Base-by-base conservation (phyloP, 1,140 invertebrate species). In the Chionoecetes opilio region DNA sequence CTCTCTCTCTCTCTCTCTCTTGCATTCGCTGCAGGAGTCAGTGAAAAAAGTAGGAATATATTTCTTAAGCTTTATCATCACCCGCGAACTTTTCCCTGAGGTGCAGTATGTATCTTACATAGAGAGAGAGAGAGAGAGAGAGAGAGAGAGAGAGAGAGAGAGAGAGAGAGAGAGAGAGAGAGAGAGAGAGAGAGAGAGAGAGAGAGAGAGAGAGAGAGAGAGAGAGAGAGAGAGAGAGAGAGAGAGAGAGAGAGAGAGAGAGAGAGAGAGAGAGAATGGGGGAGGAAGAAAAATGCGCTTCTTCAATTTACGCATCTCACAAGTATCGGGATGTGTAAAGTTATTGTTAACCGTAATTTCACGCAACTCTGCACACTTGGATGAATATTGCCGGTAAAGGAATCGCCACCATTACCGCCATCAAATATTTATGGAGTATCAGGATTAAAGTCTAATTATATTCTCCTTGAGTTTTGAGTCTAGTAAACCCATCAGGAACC, bases 261-360 rank as follows among this genome's bases (percentile, higher is more conserved):
- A 87, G 85, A 87, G 32, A 38, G n/a, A 87, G 21, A 87, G 32
- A 26, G n/a, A 31, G 26, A 17, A 34, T 35, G 31, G 63, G 21
- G 63, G 63, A 21, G 21, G 21, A 26, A 21, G 63, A 75, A 75
- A 75, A 75, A 75, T 75, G 37, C 11, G 37, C 87, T 89, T 89
- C 35, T 26, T 17, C 88, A 90, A 32, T 90, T 90, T 46, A 90
- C 26, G 88, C 17, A 11, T 90, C 38, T 21, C 21, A 3, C 26
- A 3, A 31, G 35, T 34, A 75, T 91, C 31, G 63, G 89, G 31
- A 75, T 75, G 29, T 3, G 31, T 82, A 38, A 26, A 53, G 37
- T 34, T 34, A 82, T 92, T 53, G 82, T 34, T 29, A n/a, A 35
- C 82, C 92, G 84, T 93, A 93, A 93, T 93, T 93, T 93, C 92